These are phyloP conservation scores for Limnodromus scolopaceus DNA, from an alignment of 2,797 vertebrate genomes.

Conservation along the genomic window DNA sequence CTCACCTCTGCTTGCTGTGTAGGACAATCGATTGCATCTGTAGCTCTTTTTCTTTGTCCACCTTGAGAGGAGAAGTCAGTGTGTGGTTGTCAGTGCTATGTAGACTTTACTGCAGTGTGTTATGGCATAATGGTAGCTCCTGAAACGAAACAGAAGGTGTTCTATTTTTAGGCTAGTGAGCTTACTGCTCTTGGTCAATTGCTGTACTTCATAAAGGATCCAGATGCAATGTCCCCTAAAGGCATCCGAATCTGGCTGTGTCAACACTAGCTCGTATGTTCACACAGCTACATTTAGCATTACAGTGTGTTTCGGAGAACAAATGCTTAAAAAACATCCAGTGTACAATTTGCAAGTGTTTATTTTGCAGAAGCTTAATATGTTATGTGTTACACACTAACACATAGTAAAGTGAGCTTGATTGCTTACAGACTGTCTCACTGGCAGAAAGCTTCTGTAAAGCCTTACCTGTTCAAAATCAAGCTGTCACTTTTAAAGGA, in stretches of 20 bases:
- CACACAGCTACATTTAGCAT: neutral
- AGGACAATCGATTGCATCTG: neutral
- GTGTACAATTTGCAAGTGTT: neutral
- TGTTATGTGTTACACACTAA: neutral
- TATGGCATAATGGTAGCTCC: slow-evolving; percentile 33
- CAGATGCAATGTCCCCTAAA: slow-evolving; percentile 60
- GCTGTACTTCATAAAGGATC: slow-evolving; percentile 23
- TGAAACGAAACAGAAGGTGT: slow-evolving; percentile 70
- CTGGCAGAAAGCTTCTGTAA: neutral
- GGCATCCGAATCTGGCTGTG: slow-evolving; percentile 41
- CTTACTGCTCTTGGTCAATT: slow-evolving; percentile 34
- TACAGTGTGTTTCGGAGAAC: neutral
- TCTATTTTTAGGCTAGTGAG: slow-evolving; percentile 73
- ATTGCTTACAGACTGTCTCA: neutral
- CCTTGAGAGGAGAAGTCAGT: neutral
- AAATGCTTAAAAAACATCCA: neutral
- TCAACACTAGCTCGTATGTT: slow-evolving; percentile 14
- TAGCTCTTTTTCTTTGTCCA: neutral
- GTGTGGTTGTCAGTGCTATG: neutral
- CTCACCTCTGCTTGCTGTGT: neutral
- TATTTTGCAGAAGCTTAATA: neutral
- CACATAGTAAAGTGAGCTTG: neutral
- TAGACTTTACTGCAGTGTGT: neutral
- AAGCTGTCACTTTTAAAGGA: neutral
- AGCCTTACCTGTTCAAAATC: neutral